Percentiles rank a stretch among this genome's conserved stretches.
phyloP scores from a whole-genome alignment of 1,140 invertebrate genomes.

The Halesus radiatus region DNA sequence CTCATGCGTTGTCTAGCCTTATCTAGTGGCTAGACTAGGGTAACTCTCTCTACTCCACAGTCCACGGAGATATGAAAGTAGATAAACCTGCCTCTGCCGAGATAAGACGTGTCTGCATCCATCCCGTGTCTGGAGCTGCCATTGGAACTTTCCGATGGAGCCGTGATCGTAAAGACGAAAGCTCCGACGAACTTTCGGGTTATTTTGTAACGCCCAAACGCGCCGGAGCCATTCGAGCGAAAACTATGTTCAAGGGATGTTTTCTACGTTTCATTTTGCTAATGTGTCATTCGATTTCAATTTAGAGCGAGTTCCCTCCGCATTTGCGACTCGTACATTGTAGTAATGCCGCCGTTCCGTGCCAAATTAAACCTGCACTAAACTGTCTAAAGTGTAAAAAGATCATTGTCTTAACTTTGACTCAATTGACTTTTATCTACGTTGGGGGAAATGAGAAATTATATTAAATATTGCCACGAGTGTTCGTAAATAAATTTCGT shows the following conservation, averaged over 20 bases:
- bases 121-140: not conserved
- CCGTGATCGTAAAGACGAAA: constrained; percentile 5
- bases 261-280: constrained; percentile 23
- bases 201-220: constrained; percentile 1
- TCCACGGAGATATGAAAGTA: constrained; percentile 5
- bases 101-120: not conserved
- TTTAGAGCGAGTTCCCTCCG: not conserved
- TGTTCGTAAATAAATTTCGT: no score
- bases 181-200: not conserved
- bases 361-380: no score
- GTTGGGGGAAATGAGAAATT: no score
- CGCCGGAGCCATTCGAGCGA: not conserved
- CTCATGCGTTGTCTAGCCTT: constrained; percentile 6
- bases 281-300: constrained; percentile 32
- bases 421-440: no score
- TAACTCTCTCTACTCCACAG: not conserved
- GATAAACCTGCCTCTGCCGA: constrained; percentile 16
- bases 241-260: not conserved
- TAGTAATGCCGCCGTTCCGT: no score
- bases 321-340: not conserved
- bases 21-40: not conserved
- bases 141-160: constrained; percentile 10
- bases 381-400: no score
- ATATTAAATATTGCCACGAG: no score
- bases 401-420: no score